These are phyloP conservation scores for Zaprionus inermis DNA, from an alignment of 1,140 invertebrate species.

Conservation along the genomic window DNA sequence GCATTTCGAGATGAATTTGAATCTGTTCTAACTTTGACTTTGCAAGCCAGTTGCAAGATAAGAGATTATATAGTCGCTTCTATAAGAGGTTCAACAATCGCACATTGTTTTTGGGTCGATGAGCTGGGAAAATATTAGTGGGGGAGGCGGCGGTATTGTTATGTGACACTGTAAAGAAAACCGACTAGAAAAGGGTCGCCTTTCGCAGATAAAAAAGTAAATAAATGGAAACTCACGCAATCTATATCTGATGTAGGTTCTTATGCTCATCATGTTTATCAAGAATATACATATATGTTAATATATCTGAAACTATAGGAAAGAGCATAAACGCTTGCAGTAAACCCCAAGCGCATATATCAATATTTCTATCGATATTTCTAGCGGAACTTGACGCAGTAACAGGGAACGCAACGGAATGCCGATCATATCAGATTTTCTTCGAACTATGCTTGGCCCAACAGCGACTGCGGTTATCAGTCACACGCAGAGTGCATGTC, in stretches of 20 bases:
- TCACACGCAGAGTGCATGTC: conserved; percentile 23
- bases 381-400: background rate
- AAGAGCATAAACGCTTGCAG: background rate
- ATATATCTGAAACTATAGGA: background rate
- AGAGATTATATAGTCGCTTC: background rate
- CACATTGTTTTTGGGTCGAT: background rate
- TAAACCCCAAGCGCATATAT: background rate
- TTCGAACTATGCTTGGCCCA: background rate
- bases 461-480: conserved; percentile 1
- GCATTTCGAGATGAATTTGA: background rate
- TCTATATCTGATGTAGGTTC: background rate
- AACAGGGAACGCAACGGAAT: background rate
- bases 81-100: background rate
- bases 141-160: background rate
- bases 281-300: background rate
- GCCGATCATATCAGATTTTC: conserved; percentile 1
- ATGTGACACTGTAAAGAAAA: background rate
- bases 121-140: background rate
- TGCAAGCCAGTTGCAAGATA: background rate
- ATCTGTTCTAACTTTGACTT: conserved; percentile 3
- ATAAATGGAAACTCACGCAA: background rate
- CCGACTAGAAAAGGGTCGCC: background rate
- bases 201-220: background rate
- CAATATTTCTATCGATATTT: background rate
- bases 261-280: background rate